Base-by-base conservation (phyloP, 2,888 invertebrate species). In the Helicoverpa assulta region DNA sequence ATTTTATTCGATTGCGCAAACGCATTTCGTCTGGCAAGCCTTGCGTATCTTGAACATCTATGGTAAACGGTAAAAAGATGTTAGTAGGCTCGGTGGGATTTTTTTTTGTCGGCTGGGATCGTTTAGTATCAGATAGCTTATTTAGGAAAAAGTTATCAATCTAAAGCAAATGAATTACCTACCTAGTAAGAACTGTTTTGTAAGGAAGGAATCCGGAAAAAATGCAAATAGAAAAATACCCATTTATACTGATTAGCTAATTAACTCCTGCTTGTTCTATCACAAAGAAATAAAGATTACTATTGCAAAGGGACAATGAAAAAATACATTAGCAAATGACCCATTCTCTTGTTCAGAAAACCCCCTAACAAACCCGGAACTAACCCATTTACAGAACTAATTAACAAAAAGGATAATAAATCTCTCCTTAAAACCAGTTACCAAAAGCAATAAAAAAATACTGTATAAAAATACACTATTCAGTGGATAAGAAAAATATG, bases 1-100 rank as follows among this genome's bases (percentile, higher is more conserved):
- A 58, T 40, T 75, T 76, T 67, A 70, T 80, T 67, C 60, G 29
- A 54, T 77, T 73, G 53, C 62, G 67, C 73, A 78, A 70, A 54
- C 70, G 53, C 53, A 64, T 73, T 78, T 66, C 67, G 65, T 70
- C 58, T 63, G 63, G 43, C 62, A 59, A 56, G 54, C 21, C 29
- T 29, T 51, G 55, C 54, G 26, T 67, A 63, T 69, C 57, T 40
- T 56, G 62, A 66, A 12, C 59, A 66, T 77, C 75, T 70, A 62
- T 54, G 62, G 58, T 71, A 60, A 77, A 64, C 51, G 51, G 55
- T 59, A 71, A 59, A 64, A 71, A 64, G 50, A 62, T 54, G 21
- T 43, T 50, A 61, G 18, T 14, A 5, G 18, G 40, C 61, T 53
- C 40, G 1, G 33, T 18, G 7, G 18, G 18, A 26, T 21, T 37